Conservation (phyloP, 30 jellyfish, hydroid and myxozoan genomes). For the Turritopsis dohrnii region DNA sequence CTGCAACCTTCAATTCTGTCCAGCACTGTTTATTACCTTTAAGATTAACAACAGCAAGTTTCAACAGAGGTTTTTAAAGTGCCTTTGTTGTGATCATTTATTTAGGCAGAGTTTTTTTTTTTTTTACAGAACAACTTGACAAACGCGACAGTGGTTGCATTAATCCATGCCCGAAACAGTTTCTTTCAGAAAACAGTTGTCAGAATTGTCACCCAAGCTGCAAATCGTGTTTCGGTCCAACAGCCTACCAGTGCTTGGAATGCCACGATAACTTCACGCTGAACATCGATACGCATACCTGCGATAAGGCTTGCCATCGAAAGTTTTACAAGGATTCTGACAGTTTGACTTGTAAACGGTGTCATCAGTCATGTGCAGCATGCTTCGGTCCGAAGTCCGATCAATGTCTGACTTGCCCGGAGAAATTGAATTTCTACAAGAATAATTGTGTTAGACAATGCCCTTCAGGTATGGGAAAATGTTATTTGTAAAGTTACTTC, state of each 20-base stretch:
- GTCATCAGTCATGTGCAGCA: conserved; percentile 75
- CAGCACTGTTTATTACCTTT: neutral
- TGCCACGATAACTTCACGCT: conserved; percentile 58
- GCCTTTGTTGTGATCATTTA: too few species aligned
- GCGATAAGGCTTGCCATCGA: conserved; percentile 46
- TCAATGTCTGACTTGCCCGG: conserved; percentile 68
- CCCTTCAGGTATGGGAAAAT: conserved; percentile 22
- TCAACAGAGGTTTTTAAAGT: too few species aligned
- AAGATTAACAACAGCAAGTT: too few species aligned
- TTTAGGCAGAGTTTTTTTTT: too few species aligned
- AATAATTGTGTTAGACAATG: conserved; percentile 34
- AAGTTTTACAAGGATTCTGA: conserved; percentile 25
- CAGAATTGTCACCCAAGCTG: conserved; percentile 68
- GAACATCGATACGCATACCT: conserved; percentile 45
- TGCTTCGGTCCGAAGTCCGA: conserved; percentile 58
- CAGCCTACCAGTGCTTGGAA: conserved; percentile 48
- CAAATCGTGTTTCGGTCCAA: conserved; percentile 77
- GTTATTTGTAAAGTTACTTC: neutral
- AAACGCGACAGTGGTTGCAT: conserved; percentile 62
- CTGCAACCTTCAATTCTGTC: too few species aligned
- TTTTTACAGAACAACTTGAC: conserved; percentile 69
- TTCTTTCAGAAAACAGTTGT: conserved; percentile 73
- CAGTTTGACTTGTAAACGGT: conserved; percentile 54
- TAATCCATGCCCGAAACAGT: conserved; percentile 86
- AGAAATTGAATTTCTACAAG: conserved; percentile 35